A percentile compares a stretch with the other conserved stretches of the same genome.
phyloP scores from a whole-genome alignment of 2,113 vertebrate species.

The Zosterops pallidus region DNA sequence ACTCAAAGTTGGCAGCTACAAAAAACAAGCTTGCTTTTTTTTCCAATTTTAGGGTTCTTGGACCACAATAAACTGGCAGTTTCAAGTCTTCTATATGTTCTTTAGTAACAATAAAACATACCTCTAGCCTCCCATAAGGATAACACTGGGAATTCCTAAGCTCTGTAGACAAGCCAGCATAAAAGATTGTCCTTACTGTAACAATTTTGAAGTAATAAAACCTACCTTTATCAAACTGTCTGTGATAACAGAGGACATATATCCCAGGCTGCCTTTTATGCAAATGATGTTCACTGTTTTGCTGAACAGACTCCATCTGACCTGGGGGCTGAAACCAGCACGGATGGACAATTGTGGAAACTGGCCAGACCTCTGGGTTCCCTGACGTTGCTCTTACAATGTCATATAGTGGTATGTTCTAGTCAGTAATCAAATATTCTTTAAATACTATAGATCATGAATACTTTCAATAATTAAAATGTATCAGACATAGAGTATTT shows the following conservation, averaged over 20 bases:
- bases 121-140: neutral
- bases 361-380: neutral
- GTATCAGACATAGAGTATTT: neutral
- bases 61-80: neutral
- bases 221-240: neutral
- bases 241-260: neutral
- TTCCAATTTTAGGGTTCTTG: neutral
- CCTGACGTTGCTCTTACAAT: neutral
- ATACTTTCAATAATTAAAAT: neutral
- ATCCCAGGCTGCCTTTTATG: neutral
- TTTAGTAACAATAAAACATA: conserved; percentile 12
- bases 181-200: neutral
- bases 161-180: neutral
- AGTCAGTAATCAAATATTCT: neutral
- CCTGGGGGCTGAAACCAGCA: neutral
- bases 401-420: neutral
- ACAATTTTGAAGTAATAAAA: neutral
- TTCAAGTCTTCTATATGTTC: neutral
- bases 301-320: neutral
- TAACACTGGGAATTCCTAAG: neutral
- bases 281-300: neutral
- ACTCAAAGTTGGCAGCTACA: neutral
- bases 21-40: neutral
- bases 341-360: accelerated
- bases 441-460: neutral